These are phyloP conservation scores for Cephonodes hylas DNA, from an alignment of 2,888 invertebrate species.

Conservation along the genomic window DNA sequence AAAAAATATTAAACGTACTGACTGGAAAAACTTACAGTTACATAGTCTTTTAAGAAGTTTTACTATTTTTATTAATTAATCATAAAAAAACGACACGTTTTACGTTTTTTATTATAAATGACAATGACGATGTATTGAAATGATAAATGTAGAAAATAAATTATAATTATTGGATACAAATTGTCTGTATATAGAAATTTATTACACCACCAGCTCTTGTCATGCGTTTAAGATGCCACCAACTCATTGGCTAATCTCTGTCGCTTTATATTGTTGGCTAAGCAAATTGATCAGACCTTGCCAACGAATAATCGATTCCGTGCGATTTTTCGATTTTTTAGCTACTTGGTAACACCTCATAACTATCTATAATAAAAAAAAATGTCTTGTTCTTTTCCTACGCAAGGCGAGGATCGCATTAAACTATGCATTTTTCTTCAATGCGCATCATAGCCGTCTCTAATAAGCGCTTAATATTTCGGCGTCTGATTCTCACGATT, in stretches of 20 bases:
- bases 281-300: background rate
- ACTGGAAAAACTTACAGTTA: conserved; percentile 61
- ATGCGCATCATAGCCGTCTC: background rate
- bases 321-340: background rate
- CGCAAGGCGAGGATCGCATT: background rate
- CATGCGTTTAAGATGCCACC: conserved; percentile 8
- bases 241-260: background rate
- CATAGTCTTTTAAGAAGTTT: conserved; percentile 66
- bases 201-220: conserved; percentile 41
- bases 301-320: background rate
- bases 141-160: conserved; percentile 34
- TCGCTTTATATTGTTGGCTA: background rate
- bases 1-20: conserved; percentile 50
- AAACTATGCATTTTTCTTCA: background rate
- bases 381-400: background rate
- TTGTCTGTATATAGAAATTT: conserved; percentile 61
- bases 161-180: conserved; percentile 32
- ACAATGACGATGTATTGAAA: conserved; percentile 20
- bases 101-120: conserved; percentile 62
- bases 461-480: background rate
- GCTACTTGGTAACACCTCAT: background rate
- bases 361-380: background rate
- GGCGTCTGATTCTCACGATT: background rate
- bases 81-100: conserved; percentile 49
- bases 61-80: conserved; percentile 65